Evolutionary conservation across 2,888 invertebrate genomes (phyloP).

Genomic region (Tinea trinotella): DNA sequence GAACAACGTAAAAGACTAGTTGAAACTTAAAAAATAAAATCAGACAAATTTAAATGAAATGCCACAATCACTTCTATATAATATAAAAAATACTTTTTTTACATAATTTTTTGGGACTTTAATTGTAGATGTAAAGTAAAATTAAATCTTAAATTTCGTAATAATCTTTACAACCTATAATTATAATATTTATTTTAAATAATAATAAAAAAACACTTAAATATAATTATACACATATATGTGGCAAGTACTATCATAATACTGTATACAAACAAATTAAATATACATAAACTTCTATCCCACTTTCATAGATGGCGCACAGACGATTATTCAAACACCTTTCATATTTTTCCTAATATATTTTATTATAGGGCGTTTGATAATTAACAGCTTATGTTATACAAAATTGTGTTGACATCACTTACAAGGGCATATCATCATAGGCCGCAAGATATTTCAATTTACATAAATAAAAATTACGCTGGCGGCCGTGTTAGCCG

Average conservation of each 20-base stretch:
- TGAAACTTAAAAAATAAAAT: not conserved
- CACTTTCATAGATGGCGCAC: no score
- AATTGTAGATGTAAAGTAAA: not conserved
- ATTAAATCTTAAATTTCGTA: constrained; percentile 11
- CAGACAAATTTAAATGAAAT: not conserved
- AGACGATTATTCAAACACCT: no score
- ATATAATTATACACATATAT: constrained; percentile 30
- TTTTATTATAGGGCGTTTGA: no score
- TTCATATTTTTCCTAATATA: no score
- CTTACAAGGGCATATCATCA: no score
- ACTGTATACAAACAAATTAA: constrained; percentile 61
- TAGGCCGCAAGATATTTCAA: no score
- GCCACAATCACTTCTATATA: not conserved
- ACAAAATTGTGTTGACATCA: no score
- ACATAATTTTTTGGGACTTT: not conserved
- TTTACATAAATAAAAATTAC: no score
- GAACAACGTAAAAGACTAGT: not conserved
- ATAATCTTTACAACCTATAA: constrained; percentile 4
- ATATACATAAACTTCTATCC: constrained; percentile 28
- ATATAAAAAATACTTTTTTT: not conserved
- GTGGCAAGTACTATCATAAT: constrained; percentile 63
- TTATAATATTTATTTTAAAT: not conserved
- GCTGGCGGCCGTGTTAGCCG: no score
- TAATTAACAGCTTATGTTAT: no score
- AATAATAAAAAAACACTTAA: not conserved